Percentiles rank a stretch among this genome's conserved stretches.
phyloP scores from a whole-genome alignment of 2,113 vertebrate species.

The Nycticorax nycticorax region DNA sequence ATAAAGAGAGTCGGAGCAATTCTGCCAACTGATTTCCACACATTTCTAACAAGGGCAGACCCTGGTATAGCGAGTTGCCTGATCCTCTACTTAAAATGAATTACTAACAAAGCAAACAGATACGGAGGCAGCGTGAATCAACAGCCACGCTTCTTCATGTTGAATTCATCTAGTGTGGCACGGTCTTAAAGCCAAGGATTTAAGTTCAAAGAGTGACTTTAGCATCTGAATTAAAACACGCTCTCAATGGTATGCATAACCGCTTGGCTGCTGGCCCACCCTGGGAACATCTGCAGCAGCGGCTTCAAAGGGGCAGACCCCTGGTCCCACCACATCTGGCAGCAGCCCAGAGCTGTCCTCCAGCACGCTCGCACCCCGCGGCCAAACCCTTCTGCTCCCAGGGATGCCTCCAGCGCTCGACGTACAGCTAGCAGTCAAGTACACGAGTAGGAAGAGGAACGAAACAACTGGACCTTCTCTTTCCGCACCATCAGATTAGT shows the following conservation, averaged over 20 bases:
- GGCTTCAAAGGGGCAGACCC: neutral
- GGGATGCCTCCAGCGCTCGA: neutral
- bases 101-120: neutral
- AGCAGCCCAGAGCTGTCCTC: neutral
- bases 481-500: neutral
- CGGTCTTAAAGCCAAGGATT: neutral
- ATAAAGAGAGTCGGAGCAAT: neutral
- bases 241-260: neutral
- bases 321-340: neutral
- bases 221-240: constrained; percentile 10
- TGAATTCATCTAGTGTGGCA: neutral
- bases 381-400: neutral
- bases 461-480: neutral
- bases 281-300: neutral
- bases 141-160: neutral
- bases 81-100: neutral
- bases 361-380: accelerated
- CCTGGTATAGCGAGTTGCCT: neutral
- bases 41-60: neutral
- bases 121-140: neutral
- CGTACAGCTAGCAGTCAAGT: neutral
- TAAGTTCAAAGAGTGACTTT: constrained; percentile 24
- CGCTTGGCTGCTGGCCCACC: neutral
- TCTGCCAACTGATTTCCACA: neutral
- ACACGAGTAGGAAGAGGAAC: accelerated